phyloP scores from a whole-genome alignment of 92 coral and sea anemone genomes.

The Zoanthus solanderi region DNA sequence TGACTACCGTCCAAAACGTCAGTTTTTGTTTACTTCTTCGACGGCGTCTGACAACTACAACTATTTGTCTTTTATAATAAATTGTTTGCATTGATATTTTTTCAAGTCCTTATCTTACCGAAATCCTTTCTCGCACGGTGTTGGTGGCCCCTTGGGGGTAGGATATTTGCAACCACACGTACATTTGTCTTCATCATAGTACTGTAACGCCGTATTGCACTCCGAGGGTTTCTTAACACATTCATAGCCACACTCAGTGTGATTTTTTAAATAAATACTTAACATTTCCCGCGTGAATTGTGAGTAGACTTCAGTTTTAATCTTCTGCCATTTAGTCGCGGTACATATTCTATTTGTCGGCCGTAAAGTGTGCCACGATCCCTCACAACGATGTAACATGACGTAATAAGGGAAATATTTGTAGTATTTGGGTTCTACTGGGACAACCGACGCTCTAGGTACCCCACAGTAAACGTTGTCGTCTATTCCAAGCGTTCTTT shows the following conservation, averaged over 20 bases:
- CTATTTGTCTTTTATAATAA: background rate
- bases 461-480: conserved; percentile 41
- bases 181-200: conserved; percentile 52
- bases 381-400: conserved; percentile 68
- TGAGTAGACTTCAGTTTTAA: conserved; percentile 48
- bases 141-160: conserved; percentile 59
- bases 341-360: conserved; percentile 53
- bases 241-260: conserved; percentile 63
- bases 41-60: background rate
- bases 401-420: conserved; percentile 60
- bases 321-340: conserved; percentile 39
- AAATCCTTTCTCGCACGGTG: conserved; percentile 60
- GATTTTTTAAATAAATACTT: conserved; percentile 51
- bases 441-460: conserved; percentile 59
- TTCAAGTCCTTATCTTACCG: conserved; percentile 42
- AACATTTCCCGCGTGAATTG: background rate
- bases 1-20: too few species aligned
- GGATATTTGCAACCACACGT: conserved; percentile 67
- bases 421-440: conserved; percentile 50
- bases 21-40: too few species aligned
- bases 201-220: conserved; percentile 50
- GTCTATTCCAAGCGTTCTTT: conserved; percentile 8
- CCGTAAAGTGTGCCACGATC: conserved; percentile 37
- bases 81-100: background rate
- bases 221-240: conserved; percentile 45